Percentiles rank a stretch among this genome's conserved stretches.
Conservation (phyloP, 2,888 invertebrate species). For the Autographa gamma region DNA sequence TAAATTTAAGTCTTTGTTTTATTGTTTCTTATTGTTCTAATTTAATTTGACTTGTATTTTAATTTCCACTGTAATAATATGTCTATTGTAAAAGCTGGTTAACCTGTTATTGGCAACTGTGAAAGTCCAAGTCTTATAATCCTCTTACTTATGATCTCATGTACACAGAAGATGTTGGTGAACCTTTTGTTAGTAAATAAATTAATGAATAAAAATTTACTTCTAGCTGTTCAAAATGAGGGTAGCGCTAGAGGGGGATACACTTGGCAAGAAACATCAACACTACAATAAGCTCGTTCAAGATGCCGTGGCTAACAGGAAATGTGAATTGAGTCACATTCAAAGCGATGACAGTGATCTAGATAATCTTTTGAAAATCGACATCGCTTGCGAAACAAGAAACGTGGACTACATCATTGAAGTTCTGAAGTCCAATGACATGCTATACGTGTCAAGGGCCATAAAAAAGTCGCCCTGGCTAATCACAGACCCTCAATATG, state of each 20-base stretch:
- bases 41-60: too few relatives aligned
- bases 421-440: conserved; percentile 72
- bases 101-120: too few relatives aligned
- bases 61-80: too few relatives aligned
- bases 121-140: too few relatives aligned
- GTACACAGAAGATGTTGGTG: too few relatives aligned
- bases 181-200: too few relatives aligned
- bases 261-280: too few relatives aligned
- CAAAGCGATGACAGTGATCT: conserved; percentile 65
- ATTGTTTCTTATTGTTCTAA: too few relatives aligned
- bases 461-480: conserved; percentile 76
- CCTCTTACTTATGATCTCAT: too few relatives aligned
- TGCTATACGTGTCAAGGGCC: conserved; percentile 75
- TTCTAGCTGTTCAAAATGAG: conserved; percentile 60
- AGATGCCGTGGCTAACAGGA: conserved; percentile 55
- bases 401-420: conserved; percentile 72
- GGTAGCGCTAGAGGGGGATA: conserved; percentile 25
- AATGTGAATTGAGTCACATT: conserved; percentile 55
- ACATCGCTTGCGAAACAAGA: conserved; percentile 63
- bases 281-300: conserved; percentile 52
- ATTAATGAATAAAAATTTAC: conserved; percentile 17
- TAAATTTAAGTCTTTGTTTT: too few relatives aligned
- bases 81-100: too few relatives aligned
- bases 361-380: conserved; percentile 54
- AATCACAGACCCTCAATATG: conserved; percentile 72